These are phyloP conservation scores for Andrena camellia DNA, from an alignment of 2,888 invertebrate genomes.

Conservation along the genomic window DNA sequence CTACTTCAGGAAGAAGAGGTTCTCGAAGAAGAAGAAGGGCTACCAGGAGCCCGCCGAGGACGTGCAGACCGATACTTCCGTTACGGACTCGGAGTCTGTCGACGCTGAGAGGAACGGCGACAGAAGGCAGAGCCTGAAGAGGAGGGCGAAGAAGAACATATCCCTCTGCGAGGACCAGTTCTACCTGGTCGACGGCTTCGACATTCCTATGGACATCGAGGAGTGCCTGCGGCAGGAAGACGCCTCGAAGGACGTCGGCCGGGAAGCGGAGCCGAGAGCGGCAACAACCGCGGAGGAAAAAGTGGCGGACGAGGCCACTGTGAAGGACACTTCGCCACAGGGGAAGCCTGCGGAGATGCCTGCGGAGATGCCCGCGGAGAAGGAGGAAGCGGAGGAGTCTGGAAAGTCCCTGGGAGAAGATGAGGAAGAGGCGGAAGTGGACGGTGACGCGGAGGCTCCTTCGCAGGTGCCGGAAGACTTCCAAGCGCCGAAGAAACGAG, in stretches of 20 bases:
- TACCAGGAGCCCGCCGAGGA: slow-evolving; percentile 38
- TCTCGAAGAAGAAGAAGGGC: slow-evolving; percentile 64
- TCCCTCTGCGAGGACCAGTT: slow-evolving; percentile 67
- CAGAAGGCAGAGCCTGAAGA: slow-evolving; percentile 49
- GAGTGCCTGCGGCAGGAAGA: slow-evolving; percentile 26
- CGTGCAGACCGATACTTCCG: slow-evolving; percentile 41
- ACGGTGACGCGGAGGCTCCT: not conserved
- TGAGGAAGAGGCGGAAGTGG: not conserved
- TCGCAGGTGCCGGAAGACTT: slow-evolving; percentile 62
- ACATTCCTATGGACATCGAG: slow-evolving; percentile 52
- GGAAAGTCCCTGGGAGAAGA: not conserved
- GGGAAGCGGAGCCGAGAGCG: not conserved
- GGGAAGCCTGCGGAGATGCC: not conserved
- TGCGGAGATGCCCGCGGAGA: not conserved
- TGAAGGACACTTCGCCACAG: not conserved
- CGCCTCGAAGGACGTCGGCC: not conserved
- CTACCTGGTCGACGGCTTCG: slow-evolving; percentile 62
- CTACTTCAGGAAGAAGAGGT: slow-evolving; percentile 62
- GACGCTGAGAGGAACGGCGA: slow-evolving; percentile 42
- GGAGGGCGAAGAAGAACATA: slow-evolving; percentile 65
- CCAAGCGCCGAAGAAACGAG: slow-evolving; percentile 77
- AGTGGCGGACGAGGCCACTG: not conserved
- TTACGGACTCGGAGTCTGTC: slow-evolving; percentile 51
- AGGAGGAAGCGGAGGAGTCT: not conserved
- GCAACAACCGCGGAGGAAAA: not conserved